These are phyloP conservation scores for Thinocorus orbignyianus DNA, from an alignment of 2,113 vertebrate species.

Conservation along the genomic window DNA sequence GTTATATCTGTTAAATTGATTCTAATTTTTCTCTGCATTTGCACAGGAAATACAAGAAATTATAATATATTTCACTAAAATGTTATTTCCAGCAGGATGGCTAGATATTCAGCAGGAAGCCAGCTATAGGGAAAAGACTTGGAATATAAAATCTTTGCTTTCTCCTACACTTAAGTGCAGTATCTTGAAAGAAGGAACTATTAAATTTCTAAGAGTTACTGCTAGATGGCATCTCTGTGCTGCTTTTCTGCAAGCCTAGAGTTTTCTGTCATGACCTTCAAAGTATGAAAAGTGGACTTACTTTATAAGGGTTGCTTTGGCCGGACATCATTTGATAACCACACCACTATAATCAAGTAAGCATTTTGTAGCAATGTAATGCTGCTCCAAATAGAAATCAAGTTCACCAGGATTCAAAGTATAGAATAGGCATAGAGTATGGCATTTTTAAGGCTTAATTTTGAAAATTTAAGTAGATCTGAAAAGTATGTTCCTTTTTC, in stretches of 20 bases:
- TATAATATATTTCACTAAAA: slow-evolving; percentile 5
- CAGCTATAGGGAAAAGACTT: neutral
- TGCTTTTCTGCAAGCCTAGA: slow-evolving; percentile 36
- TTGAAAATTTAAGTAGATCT: neutral
- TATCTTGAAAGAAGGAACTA: neutral
- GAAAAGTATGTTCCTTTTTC: neutral
- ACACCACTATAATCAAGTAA: neutral
- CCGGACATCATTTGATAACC: neutral
- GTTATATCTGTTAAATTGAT: slow-evolving; percentile 17
- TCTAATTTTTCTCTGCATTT: slow-evolving; percentile 43
- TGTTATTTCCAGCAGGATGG: neutral
- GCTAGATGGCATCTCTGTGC: slow-evolving; percentile 81
- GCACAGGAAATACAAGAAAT: neutral
- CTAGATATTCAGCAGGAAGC: neutral
- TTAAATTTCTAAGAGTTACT: slow-evolving; percentile 58
- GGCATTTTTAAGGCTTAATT: neutral
- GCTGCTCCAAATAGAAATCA: neutral
- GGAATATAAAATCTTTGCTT: neutral
- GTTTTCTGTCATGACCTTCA: slow-evolving; percentile 64
- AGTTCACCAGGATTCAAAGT: neutral
- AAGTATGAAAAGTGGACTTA: neutral
- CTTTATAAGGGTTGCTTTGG: neutral
- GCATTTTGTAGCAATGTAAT: neutral
- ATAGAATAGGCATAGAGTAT: too few relatives aligned
- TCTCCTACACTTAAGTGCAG: neutral